Conservation (phyloP, 2,113 vertebrate species). For the Harpagus bidentatus region DNA sequence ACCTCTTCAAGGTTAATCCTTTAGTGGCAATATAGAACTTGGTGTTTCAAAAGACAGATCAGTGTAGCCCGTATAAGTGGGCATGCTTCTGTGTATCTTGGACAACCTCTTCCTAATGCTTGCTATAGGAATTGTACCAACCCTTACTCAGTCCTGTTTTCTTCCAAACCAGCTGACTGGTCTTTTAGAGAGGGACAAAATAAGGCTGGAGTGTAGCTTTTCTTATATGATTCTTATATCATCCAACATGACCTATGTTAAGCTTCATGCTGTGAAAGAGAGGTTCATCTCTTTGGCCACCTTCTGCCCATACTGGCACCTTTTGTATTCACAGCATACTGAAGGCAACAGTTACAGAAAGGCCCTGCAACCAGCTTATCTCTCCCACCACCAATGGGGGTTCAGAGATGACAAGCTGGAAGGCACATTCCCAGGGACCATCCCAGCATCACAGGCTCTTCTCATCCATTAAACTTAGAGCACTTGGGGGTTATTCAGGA, state of each 20-base stretch:
- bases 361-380: not conserved
- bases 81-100: not conserved
- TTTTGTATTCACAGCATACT: not conserved
- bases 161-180: not conserved
- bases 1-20: not conserved
- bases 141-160: not conserved
- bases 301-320: not conserved
- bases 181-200: not conserved
- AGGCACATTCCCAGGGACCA: not conserved
- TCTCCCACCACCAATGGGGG: not conserved
- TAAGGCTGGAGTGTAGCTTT: not conserved
- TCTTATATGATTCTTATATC: not conserved
- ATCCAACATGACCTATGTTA: not conserved
- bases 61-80: not conserved
- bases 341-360: not conserved
- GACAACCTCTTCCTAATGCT: not conserved
- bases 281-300: not conserved
- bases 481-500: not conserved
- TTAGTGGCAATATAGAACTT: not conserved
- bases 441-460: not conserved
- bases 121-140: not conserved
- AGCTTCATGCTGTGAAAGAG: not conserved
- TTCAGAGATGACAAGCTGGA: not conserved
- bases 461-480: not conserved
- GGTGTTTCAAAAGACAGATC: not conserved